A percentile compares a stretch with the other conserved stretches of the same genome.
phyloP scores from a whole-genome alignment of 2,797 vertebrate genomes.

The Alca torda region DNA sequence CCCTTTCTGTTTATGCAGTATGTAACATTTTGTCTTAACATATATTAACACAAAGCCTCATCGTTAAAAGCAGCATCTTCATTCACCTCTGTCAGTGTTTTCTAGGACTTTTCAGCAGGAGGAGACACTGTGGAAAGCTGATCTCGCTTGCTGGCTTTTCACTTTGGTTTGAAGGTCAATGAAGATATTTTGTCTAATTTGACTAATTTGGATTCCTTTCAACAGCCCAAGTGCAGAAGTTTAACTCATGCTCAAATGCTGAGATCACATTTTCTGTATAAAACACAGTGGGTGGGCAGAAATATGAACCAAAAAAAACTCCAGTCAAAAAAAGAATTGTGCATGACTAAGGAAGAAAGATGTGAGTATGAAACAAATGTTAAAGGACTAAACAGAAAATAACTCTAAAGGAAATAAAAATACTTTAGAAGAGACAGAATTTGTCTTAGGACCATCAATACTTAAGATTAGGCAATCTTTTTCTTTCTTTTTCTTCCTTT shows the following conservation, averaged over 20 bases:
- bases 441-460: neutral
- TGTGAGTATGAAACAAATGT: neutral
- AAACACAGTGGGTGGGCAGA: neutral
- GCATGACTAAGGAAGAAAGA: neutral
- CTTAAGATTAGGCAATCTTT: neutral
- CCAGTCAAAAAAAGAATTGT: neutral
- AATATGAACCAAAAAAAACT: neutral
- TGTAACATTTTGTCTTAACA: neutral
- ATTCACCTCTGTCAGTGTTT: neutral
- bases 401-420: neutral
- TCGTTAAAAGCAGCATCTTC: neutral
- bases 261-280: neutral
- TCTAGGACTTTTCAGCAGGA: neutral
- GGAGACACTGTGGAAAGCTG: neutral
- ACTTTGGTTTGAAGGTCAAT: neutral
- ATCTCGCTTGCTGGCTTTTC: constrained; percentile 8
- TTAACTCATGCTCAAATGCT: constrained; percentile 2
- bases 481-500: neutral
- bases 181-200: constrained; percentile 37
- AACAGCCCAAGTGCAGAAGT: neutral
- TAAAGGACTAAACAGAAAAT: neutral
- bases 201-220: constrained; percentile 14
- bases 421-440: neutral
- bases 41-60: neutral
- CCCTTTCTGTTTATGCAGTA: neutral